Evolutionary conservation across 2,113 vertebrate genomes (phyloP).

Genomic region (Plecturocebus donacophilus): DNA sequence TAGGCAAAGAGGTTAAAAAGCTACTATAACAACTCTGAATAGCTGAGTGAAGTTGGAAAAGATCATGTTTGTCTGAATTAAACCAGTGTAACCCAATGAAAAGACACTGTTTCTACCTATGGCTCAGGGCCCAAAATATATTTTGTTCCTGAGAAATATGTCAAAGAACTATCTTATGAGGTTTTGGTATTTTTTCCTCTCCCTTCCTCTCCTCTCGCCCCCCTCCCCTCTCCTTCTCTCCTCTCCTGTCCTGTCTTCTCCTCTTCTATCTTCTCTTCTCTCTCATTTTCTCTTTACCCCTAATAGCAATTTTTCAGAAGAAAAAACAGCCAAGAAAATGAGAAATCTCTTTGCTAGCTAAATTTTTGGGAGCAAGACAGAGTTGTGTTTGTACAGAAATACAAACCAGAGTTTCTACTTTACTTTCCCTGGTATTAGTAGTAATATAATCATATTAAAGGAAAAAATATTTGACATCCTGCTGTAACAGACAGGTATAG

Average conservation of each 20-base stretch:
- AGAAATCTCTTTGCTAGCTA: not conserved
- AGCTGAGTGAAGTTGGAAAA: not conserved
- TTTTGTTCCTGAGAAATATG: not conserved
- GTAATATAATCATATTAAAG: not conserved
- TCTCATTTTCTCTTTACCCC: not conserved
- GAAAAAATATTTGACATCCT: not conserved
- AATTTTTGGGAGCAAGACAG: not conserved
- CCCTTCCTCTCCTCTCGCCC: too few relatives aligned
- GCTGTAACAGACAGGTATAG: not conserved
- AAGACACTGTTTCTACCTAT: not conserved
- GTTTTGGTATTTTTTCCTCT: not conserved
- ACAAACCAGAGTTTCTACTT: not conserved
- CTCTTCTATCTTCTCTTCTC: not conserved
- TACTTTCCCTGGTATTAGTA: not conserved
- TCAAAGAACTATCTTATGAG: not conserved
- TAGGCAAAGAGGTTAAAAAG: slow-evolving; percentile 31
- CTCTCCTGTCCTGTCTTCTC: not conserved
- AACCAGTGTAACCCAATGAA: not conserved
- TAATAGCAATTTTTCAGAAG: not conserved
- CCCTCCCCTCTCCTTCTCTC: not conserved
- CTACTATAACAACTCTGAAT: not conserved
- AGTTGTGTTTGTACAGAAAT: not conserved
- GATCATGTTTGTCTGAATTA: not conserved
- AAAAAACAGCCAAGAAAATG: not conserved
- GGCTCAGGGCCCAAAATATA: not conserved